Base-by-base conservation (phyloP, 2,888 invertebrate genomes). In the Ommatoiulus sabulosus region DNA sequence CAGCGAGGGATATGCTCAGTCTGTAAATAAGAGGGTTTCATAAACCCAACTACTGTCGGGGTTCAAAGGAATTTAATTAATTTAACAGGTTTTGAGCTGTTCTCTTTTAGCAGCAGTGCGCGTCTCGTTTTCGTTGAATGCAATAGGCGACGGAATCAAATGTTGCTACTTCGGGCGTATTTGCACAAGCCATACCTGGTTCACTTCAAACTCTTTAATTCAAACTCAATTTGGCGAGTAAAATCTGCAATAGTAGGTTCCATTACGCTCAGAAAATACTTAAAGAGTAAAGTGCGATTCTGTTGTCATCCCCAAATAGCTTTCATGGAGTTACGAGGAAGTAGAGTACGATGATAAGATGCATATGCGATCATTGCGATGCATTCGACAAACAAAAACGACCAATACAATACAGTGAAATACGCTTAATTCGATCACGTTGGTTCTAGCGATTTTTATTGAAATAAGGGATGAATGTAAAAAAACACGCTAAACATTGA, bases 181-280 rank as follows among this genome's bases (percentile, higher is more conserved):
- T 72, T 72, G 72, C 24, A 7, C 8, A 24, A 24, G 72, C 72
- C 35, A 35, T n/a, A 24, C 72, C 72, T 72, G 72, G n/a, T 72
- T 72, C 72, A 72, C 72, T 72, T 72, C 72, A 72, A 72, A n/a
- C 20, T 72, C 20, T 57, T n/a, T 72, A 72, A 72, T 72, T 72
- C 72, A 72, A 72, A 72, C 72, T 72, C 72, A 72, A 72, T 72
- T 72, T 72, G 72, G 72, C 17, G 63, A 20, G 10, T 72, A 72
- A 72, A 24, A 72, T 8, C 24, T n/a, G 72, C 20, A 20, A 17
- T 17, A 63, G 20, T n/a, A 5, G 20, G 48, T 48, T 48, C 12
- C 48, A 10, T 48, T 3, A 48, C 12, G 48, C 12, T 35, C 12
- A 48, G 48, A 48, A 48, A 48, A 48, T 10, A 10, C 48, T 48